Evolutionary conservation across 2,888 invertebrate species (phyloP), one percentile per base, ranked within the genome.

Genomic region (Scrobipalpa atriplicella): DNA sequence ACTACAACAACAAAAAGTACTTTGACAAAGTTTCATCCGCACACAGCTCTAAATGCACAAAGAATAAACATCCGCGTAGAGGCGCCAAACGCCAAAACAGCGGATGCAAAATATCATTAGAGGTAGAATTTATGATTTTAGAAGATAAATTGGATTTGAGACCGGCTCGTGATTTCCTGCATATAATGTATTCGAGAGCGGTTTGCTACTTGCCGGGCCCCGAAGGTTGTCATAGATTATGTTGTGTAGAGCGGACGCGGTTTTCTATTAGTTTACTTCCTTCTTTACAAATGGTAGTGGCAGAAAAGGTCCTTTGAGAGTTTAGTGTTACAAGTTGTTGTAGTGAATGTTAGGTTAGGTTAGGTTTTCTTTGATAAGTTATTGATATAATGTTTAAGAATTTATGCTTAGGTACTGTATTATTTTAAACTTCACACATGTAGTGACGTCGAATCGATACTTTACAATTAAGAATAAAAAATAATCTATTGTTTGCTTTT

Each of bases 81-180:
- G 29, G 16, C 13, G 36, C 38, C 43, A 62, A 47, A 78, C 72
- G 76, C 77, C 79, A 77, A 77, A 77, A 80, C 76, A 73, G 78
- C 86, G 87, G 86, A 90, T 85, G 86, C 84, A 81, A 89, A 90
- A 86, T 86, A 86, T 89, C 86, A 87, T 90, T 89, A 87, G 81
- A 70, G 81, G 80, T 79, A 82, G 81, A 88, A 91, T 90, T 89
- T 90, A 90, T 88, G 87, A 89, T 88, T 90, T 90, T 86, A 79
- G 83, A 90, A 87, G 89, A 91, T 90, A 91, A 89, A 92, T 90
- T 86, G 88, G 85, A 83, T 82, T 81, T 80, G 85, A 83, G 85
- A 81, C 81, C 79, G 78, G 83, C 78, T 88, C 88, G 89, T 90
- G 91, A 90, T 90, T 91, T 92, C 92, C 91, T 90, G 88, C 82